phyloP scores from a whole-genome alignment of 2,888 invertebrate species.

The Steinernema scapterisci region DNA sequence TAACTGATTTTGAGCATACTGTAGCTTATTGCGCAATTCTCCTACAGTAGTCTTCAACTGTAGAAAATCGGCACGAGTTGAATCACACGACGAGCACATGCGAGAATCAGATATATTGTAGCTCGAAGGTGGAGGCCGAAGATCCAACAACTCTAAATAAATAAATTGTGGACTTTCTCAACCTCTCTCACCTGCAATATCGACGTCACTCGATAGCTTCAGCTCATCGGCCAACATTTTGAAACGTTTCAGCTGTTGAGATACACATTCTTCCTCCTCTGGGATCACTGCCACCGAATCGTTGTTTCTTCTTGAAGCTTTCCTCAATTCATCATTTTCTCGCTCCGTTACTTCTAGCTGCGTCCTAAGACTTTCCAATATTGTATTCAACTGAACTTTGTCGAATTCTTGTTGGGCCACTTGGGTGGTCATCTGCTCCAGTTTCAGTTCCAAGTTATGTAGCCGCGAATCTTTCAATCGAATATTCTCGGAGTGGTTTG shows the following conservation, averaged over 20 bases:
- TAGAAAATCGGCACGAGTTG: not conserved
- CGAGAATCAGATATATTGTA: not conserved
- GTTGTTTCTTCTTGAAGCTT: not conserved
- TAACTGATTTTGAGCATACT: not conserved
- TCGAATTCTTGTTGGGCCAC: constrained; percentile 21
- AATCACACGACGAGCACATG: constrained; percentile 5
- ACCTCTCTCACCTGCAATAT: not conserved
- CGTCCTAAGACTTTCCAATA: constrained; percentile 9
- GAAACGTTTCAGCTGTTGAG: not conserved
- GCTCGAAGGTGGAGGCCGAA: not conserved
- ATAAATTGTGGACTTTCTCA: too few species aligned
- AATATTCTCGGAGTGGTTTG: constrained; percentile 15
- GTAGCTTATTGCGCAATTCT: constrained; percentile 6
- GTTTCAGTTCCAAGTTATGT: not conserved
- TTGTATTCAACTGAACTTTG: not conserved
- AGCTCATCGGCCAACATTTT: not conserved
- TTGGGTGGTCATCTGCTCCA: constrained; percentile 29
- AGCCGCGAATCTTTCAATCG: not conserved
- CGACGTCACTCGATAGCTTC: not conserved
- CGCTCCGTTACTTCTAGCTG: constrained; percentile 34
- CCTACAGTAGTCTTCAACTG: constrained; percentile 16
- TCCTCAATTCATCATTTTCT: constrained; percentile 23
- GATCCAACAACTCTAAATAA: too few species aligned
- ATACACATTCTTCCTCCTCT: not conserved
- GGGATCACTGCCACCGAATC: not conserved